These are phyloP conservation scores for Cosmia trapezina DNA, from an alignment of 2,888 invertebrate species.

Conservation along the genomic window DNA sequence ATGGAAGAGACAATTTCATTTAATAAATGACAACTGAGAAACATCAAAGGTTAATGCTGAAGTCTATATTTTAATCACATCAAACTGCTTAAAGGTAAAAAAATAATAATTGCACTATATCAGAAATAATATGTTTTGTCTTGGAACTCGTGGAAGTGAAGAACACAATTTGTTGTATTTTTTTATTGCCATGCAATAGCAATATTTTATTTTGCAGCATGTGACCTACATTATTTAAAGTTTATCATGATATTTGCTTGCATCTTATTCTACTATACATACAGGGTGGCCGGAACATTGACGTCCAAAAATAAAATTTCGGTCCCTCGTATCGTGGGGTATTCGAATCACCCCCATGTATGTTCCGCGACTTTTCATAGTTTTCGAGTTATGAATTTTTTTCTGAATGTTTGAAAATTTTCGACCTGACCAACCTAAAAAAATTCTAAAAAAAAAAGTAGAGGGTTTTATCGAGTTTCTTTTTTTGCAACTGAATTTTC, in stretches of 20 bases:
- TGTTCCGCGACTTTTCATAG: no score
- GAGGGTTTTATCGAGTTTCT: no score
- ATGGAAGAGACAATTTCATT: not conserved
- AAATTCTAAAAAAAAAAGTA: no score
- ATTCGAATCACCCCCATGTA: no score
- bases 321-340: no score
- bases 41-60: not conserved
- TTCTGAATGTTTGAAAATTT: no score
- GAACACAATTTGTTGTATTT: not conserved
- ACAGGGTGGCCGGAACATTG: no score
- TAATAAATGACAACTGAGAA: not conserved
- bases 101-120: not conserved
- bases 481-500: no score
- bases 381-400: no score
- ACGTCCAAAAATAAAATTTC: no score
- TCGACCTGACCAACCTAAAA: no score
- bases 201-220: constrained; percentile 2
- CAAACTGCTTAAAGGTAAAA: not conserved
- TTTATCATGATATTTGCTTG: not conserved
- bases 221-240: not conserved
- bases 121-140: not conserved
- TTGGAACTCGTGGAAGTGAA: not conserved
- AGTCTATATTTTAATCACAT: not conserved
- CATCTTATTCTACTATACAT: not conserved
- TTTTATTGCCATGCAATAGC: not conserved